Conservation (phyloP, 1,140 invertebrate species). For the Galleria mellonella region DNA sequence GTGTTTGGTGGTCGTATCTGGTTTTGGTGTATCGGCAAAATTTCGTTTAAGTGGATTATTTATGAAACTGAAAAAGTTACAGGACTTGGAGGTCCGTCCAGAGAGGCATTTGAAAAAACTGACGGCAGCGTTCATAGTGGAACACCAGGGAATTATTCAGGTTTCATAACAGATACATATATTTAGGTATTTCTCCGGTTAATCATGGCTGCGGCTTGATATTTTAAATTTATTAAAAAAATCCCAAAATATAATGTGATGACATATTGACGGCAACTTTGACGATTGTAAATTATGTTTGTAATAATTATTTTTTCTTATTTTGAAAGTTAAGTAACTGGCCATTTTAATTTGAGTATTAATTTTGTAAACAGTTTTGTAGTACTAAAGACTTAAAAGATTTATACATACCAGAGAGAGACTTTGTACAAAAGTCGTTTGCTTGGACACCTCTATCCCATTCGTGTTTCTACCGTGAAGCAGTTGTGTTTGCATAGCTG, state of each 20-base stretch:
- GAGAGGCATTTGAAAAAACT: constrained; percentile 20
- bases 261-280: constrained; percentile 31
- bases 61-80: neutral
- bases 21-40: constrained; percentile 39
- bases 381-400: too few relatives aligned
- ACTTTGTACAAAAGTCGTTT: too few relatives aligned
- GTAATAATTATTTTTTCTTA: constrained; percentile 10
- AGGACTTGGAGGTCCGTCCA: constrained; percentile 10
- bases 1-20: constrained; percentile 28
- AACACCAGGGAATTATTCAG: constrained; percentile 8
- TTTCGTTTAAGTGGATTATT: constrained; percentile 10
- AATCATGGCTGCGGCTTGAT: constrained; percentile 11
- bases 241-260: constrained; percentile 20
- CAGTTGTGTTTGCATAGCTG: too few relatives aligned
- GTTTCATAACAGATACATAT: constrained; percentile 1
- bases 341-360: too few relatives aligned
- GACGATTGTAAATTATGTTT: constrained; percentile 7
- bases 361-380: too few relatives aligned
- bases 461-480: too few relatives aligned
- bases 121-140: constrained; percentile 26
- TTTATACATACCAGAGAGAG: too few relatives aligned
- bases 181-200: constrained; percentile 15
- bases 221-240: constrained; percentile 11
- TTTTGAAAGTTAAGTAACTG: neutral
- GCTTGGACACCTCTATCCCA: too few relatives aligned